These are phyloP conservation scores for Apocrypta bakeri DNA, from an alignment of 1,140 invertebrate genomes.

Conservation along the genomic window DNA sequence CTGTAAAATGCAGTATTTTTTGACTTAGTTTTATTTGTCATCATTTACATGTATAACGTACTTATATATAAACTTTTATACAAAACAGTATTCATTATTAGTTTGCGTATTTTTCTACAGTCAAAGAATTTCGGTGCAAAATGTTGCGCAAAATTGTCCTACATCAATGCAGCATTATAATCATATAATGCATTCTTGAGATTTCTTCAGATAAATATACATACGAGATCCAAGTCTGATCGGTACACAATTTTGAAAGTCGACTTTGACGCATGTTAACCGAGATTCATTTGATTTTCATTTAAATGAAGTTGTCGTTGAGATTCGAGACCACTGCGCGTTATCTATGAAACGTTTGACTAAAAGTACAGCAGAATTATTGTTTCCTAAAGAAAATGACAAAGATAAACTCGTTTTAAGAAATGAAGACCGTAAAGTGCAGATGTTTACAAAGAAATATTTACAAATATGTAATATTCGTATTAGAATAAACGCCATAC, in stretches of 20 bases:
- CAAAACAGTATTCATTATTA: conserved; percentile 50
- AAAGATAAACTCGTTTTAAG: conserved; percentile 48
- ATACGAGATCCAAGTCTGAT: conserved; percentile 18
- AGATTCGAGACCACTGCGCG: conserved; percentile 39
- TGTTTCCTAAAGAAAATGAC: conserved; percentile 46
- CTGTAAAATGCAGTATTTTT: conserved; percentile 29
- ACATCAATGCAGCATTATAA: too few species aligned
- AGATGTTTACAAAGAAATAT: conserved; percentile 50
- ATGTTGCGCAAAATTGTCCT: conserved; percentile 42
- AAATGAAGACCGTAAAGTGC: conserved; percentile 44
- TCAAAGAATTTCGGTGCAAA: conserved; percentile 42
- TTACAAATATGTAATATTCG: conserved; percentile 50
- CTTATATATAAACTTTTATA: conserved; percentile 51
- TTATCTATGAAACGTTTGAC: conserved; percentile 35
- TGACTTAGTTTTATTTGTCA: conserved; percentile 48
- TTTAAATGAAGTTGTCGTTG: conserved; percentile 32
- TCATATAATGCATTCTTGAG: conserved; percentile 16
- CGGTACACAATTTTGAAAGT: conserved; percentile 39
- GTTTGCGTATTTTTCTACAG: conserved; percentile 30
- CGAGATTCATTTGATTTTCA: conserved; percentile 14
- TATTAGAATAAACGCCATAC: conserved; percentile 43
- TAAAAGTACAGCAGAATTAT: conserved; percentile 45
- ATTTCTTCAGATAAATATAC: conserved; percentile 44
- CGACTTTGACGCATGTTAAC: conserved; percentile 17
- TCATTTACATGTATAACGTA: conserved; percentile 49